These are phyloP conservation scores for Drosophila glabriapex DNA, from an alignment of 2,888 invertebrate species.

Conservation along the genomic window DNA sequence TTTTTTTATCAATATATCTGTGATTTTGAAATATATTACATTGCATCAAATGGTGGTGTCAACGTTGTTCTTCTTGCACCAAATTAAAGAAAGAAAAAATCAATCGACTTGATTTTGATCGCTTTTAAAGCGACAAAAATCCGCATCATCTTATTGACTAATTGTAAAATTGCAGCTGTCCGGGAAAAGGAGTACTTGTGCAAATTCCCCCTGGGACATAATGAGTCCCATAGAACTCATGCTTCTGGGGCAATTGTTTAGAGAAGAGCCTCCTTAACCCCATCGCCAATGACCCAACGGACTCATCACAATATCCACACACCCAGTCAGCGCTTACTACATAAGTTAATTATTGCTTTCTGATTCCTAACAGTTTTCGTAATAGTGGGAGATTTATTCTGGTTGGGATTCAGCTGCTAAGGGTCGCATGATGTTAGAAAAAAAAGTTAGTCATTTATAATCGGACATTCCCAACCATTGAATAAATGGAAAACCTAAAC, in stretches of 20 bases:
- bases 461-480: conserved; percentile 1
- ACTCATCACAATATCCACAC: background rate
- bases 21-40: too few species aligned
- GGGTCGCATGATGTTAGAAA: background rate
- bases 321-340: background rate
- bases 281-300: background rate
- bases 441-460: background rate
- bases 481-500: background rate
- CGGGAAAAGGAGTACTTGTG: background rate
- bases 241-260: background rate
- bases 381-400: background rate
- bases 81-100: too few species aligned
- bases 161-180: background rate
- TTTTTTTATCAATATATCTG: too few species aligned
- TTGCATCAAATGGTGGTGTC: too few species aligned
- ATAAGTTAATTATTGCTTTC: background rate
- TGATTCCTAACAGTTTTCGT: background rate
- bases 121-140: background rate
- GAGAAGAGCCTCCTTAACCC: background rate
- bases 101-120: background rate
- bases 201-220: background rate
- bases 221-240: background rate
- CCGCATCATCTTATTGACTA: background rate
- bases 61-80: too few species aligned
- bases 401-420: background rate